A percentile compares a stretch with the other conserved stretches of the same genome.
Conservation (phyloP, 2,888 invertebrate species). For the Andrena praecox region DNA sequence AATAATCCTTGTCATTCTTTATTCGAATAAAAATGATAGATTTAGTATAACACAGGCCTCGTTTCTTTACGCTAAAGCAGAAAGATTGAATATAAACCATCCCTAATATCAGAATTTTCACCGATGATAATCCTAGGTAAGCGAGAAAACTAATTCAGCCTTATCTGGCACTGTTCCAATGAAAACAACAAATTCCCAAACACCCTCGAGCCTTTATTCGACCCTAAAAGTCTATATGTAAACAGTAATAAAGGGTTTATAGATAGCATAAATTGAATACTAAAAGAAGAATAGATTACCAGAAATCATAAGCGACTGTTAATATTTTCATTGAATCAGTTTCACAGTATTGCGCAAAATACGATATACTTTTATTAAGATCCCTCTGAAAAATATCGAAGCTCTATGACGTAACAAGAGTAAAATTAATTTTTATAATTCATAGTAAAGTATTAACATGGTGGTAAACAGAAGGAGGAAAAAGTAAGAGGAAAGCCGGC, state of each 20-base stretch:
- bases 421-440: slow-evolving; percentile 49
- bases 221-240: slow-evolving; percentile 4
- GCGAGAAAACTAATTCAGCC: slow-evolving; percentile 42
- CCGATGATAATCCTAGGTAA: slow-evolving; percentile 38
- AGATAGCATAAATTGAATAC: not conserved
- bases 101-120: slow-evolving; percentile 51
- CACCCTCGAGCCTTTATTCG: slow-evolving; percentile 13
- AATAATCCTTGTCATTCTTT: slow-evolving; percentile 57
- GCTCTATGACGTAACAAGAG: slow-evolving; percentile 39
- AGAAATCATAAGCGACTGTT: slow-evolving; percentile 13
- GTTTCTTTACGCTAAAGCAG: slow-evolving; percentile 38
- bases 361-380: slow-evolving; percentile 29
- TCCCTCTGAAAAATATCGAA: slow-evolving; percentile 37
- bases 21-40: slow-evolving; percentile 65
- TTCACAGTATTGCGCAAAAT: slow-evolving; percentile 38
- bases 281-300: not conserved
- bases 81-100: slow-evolving; percentile 41
- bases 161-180: slow-evolving; percentile 41
- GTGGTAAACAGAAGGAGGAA: slow-evolving; percentile 72
- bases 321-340: slow-evolving; percentile 55
- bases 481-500: slow-evolving; percentile 80
- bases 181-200: slow-evolving; percentile 46
- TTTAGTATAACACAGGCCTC: slow-evolving; percentile 54
- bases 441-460: slow-evolving; percentile 57
- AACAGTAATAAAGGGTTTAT: not conserved